Evolutionary conservation across 2,113 vertebrate genomes (phyloP), one percentile per base, ranked within the genome.

Genomic region (Plecotus auritus): DNA sequence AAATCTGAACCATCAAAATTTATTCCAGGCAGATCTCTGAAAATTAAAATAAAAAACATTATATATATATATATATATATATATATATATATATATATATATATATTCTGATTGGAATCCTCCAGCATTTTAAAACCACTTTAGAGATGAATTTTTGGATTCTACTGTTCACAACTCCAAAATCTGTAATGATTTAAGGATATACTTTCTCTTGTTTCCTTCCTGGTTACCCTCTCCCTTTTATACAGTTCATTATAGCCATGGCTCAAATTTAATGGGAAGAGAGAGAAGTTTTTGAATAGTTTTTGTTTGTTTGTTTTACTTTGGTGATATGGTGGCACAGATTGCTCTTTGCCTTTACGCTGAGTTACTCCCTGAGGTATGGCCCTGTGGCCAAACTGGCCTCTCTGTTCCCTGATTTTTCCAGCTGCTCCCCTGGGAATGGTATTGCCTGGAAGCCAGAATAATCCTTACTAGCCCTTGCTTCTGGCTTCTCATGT

Each of bases 281-380:
- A 96, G 74, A 70, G 93, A 85, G 30, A 89, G 80, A 83, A 95
- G 97, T 96, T 93, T 98, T 45, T 97, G 95, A 95, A 94, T 64
- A 97, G 97, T n/a, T 96, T 95, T 80, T 97, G 96, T 94, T 96
- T 66, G 72, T 88, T 98, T 28, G 59, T 61, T 98, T 99, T 99
- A 99, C 99, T 99, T 99, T 99, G 99, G 99, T 99, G 99, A 99
- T 97, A 99, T 98, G 99, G 99, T 87, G 99, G 99, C 98, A 99
- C 98, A 16, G 98, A 99, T 98, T 99, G 99, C 98, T 99, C 99
- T 98, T 99, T 99, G 98, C 99, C 99, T 61, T 97, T 97, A 96
- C 99, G 99, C 89, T 99, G 99, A 76, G 98, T 98, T 70, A 98
- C 97, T 99, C 99, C 99, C 98, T 99, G 99, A 51, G 99, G 99